phyloP scores from a whole-genome alignment of 2,113 vertebrate genomes.

The Numenius arquata region DNA sequence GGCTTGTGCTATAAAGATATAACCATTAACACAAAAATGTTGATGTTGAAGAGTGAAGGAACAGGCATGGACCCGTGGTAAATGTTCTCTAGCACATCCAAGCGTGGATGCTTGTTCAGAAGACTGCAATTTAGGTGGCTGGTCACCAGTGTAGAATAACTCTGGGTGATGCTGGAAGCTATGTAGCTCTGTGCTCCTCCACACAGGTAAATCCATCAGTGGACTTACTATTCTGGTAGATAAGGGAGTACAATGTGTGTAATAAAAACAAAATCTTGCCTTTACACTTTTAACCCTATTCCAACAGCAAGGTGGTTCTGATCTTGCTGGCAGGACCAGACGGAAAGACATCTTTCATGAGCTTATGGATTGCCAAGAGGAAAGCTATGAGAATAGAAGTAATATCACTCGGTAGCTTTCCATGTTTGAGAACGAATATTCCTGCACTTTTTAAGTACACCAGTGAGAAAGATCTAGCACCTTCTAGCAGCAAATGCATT shows the following conservation, averaged over 20 bases:
- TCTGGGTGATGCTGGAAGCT: neutral
- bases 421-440: neutral
- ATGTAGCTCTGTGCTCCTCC: neutral
- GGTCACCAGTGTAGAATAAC: neutral
- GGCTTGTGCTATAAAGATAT: neutral
- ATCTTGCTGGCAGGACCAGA: neutral
- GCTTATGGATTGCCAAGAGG: neutral
- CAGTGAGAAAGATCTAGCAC: neutral
- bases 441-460: neutral
- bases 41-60: neutral
- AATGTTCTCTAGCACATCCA: neutral
- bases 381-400: neutral
- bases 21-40: neutral
- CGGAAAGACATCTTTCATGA: neutral
- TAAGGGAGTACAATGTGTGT: neutral
- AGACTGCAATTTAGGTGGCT: neutral
- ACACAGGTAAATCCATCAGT: neutral
- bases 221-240: neutral
- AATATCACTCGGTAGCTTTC: neutral
- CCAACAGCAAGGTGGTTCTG: neutral
- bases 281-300: neutral
- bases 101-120: neutral
- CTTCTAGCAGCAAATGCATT: neutral
- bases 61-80: neutral
- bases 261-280: neutral